Evolutionary conservation across 64 coral and sea anemone species (phyloP), one percentile per base, ranked within the genome.

Genomic region (Stichodactyla helianthus): DNA sequence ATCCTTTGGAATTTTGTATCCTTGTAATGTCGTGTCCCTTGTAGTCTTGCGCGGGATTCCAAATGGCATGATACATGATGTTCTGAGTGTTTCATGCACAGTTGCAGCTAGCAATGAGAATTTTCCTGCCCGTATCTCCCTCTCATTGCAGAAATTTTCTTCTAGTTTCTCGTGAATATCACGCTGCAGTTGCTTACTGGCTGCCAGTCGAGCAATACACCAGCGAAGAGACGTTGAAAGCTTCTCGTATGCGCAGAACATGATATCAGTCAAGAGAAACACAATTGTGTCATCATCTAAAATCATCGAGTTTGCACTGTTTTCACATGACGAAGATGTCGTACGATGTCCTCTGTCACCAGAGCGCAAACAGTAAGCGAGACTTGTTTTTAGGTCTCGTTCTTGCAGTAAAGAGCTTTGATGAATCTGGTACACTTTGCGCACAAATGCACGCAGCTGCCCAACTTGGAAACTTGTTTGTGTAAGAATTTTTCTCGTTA

Each of bases 191-290:
- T 22, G 18, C 19, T 15, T 18, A 84, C 17, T 59, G 25, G n/a
- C 55, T 28, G 83, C 83, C 8, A 84, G 5, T 14, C 83, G 52
- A 18, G 83, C 83, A 2, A 84, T 13, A 63, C 83, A 84, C 83
- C 83, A 84, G 5, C 54, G 53, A 12, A 84, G 61, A 60, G 19
- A 25, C 5, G 83, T 84, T 6, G 83, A 84, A 15, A 84, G 44
- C 59, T 84, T 84, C 55, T 84, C 83, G 55, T 84, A 84, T 4
- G 83, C 83, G 51, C 55, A 53, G 9, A 84, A 84, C 26, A 63
- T 84, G 17, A 84, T 31, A 55, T 84, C 83, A 63, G 83, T 60
- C 23, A 84, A 60, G 14, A 84, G 53, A 35, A 20, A 55, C 13
- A 60, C 83, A 58, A 84, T 84, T 10, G 0, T 59, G 27, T 84